Percentiles rank a stretch among this genome's conserved stretches.
Evolutionary conservation across 2,888 invertebrate genomes (phyloP).

Genomic region (Tethea ocularis): DNA sequence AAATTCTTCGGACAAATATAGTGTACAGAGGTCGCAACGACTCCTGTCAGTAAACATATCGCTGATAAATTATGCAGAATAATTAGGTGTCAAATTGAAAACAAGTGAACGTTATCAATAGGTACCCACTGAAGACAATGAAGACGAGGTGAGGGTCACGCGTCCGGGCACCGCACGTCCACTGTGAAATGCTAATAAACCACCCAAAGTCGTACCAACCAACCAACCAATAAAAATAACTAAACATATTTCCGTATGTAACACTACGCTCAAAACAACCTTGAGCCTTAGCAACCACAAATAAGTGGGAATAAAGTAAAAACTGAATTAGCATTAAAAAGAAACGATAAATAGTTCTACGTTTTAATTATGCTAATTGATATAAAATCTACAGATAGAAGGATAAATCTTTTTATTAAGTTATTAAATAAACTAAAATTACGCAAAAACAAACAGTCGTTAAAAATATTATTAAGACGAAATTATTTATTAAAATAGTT

Average conservation of each 20-base stretch:
- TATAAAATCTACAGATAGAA: not conserved
- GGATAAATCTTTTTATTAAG: not conserved
- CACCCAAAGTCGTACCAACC: slow-evolving; percentile 16
- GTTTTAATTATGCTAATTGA: not conserved
- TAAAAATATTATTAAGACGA: not conserved
- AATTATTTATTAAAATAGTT: not conserved
- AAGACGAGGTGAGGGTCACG: slow-evolving; percentile 32
- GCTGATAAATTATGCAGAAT: slow-evolving; percentile 4
- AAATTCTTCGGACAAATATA: not conserved
- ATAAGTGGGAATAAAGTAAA: not conserved
- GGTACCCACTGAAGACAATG: slow-evolving; percentile 27
- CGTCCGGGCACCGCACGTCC: slow-evolving; percentile 19
- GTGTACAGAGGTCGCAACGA: not conserved
- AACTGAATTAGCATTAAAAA: not conserved
- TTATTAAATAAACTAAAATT: not conserved
- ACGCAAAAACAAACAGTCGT: not conserved
- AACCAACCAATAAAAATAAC: not conserved
- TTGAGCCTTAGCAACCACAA: not conserved
- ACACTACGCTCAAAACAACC: not conserved
- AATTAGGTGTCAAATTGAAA: slow-evolving; percentile 8
- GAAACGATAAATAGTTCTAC: not conserved
- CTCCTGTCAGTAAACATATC: slow-evolving; percentile 2
- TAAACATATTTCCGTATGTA: not conserved
- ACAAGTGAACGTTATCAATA: slow-evolving; percentile 13
- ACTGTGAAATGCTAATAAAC: not conserved